Evolutionary conservation across 2,888 invertebrate genomes (phyloP).

Genomic region (Leucophenga montana): DNA sequence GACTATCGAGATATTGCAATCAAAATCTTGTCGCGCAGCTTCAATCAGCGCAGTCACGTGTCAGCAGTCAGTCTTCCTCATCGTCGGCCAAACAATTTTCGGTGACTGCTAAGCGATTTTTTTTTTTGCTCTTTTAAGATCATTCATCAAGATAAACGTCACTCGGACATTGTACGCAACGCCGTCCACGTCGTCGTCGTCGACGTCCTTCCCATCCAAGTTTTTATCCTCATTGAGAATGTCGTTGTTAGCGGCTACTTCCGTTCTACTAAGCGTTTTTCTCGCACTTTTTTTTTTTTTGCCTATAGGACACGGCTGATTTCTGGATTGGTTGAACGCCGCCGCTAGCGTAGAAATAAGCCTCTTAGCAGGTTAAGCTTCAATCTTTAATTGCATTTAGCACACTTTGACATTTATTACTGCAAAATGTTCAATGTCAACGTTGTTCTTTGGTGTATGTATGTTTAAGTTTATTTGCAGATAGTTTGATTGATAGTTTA

Average conservation of each 20-base stretch:
- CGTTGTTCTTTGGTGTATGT: not conserved
- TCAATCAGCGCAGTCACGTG: conserved; percentile 51
- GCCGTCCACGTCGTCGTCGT: not conserved
- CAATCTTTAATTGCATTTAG: conserved; percentile 59
- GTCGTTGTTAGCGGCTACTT: conserved; percentile 30
- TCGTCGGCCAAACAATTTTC: too few species aligned
- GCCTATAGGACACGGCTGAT: conserved; percentile 18
- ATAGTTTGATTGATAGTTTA: conserved; percentile 56
- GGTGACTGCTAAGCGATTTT: too few species aligned
- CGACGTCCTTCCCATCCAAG: not conserved
- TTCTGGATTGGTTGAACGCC: conserved; percentile 27
- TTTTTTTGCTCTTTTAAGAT: conserved; percentile 34
- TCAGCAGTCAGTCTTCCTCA: conserved; percentile 55
- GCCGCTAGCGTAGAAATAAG: conserved; percentile 51
- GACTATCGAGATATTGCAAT: conserved; percentile 14
- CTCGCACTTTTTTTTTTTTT: conserved; percentile 21
- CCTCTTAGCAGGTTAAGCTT: conserved; percentile 56
- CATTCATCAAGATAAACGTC: conserved; percentile 66
- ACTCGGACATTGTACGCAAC: conserved; percentile 48
- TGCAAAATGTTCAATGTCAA: conserved; percentile 21
- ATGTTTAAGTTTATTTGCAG: not conserved
- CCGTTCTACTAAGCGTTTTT: conserved; percentile 17
- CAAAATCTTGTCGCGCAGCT: not conserved
- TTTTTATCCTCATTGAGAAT: not conserved
- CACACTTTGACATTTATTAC: conserved; percentile 56